Evolutionary conservation across 1,140 invertebrate species (phyloP), one percentile per base, ranked within the genome.

Genomic region (Triops longicaudatus): DNA sequence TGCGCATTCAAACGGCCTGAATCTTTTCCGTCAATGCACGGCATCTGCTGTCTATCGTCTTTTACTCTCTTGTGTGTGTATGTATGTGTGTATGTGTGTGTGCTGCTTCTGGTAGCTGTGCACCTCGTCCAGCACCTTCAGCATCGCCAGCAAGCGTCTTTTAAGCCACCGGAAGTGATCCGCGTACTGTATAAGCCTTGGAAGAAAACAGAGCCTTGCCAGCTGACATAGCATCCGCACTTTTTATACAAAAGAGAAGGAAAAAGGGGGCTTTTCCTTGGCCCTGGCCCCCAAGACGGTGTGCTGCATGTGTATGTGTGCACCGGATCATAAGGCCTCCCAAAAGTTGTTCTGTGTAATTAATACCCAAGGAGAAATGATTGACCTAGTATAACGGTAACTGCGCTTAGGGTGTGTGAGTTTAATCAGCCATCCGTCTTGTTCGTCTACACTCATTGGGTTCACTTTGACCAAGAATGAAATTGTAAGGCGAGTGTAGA

Each of bases 41-140:
- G 50, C 50, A 63, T 63, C 50, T 63, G 50, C 50, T 63, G 50
- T 63, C 50, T 63, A 63, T 63, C 50, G 50, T 63, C 50, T 63
- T 22, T 63, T n/a, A 17, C 22, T 9, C 22, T 17, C 22, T 17
- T 63, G 50, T 63, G 22, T 63, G 50, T 63, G 22, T 63, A 22
- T 63, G 50, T 63, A 22, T 63, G 1, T 63, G 50, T 63, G 50
- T 63, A 22, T 63, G 44, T 63, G 12, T 44, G 43, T 37, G 50
- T 63, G 50, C n/a, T 63, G 50, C 50, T 63, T 17, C 50, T 63
- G 50, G 31, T 22, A 63, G 50, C 50, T 63, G 50, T 63, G 50
- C 50, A 63, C 50, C 50, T 12, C 50, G 31, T 37, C 50, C 50
- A 63, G 50, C 50, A 63, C 50, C 50, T 63, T 22, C 14, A 63